A percentile compares a stretch with the other conserved stretches of the same genome.
Conservation (phyloP, 2,113 vertebrate genomes). For the Setophaga kirtlandii region DNA sequence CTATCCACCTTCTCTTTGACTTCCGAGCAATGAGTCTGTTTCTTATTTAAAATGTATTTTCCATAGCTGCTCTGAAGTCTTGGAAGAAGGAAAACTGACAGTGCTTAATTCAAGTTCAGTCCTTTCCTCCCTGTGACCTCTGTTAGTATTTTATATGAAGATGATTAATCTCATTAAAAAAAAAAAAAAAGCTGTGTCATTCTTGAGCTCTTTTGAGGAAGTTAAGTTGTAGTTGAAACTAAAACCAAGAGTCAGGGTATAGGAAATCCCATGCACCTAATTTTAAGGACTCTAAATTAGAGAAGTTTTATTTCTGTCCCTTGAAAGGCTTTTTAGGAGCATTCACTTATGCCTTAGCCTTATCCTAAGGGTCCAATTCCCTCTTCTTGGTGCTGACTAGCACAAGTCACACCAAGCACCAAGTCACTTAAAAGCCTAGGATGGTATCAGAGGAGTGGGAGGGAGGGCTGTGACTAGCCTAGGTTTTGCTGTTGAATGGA, state of each 20-base stretch:
- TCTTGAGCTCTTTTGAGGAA: neutral
- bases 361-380: neutral
- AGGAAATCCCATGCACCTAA: neutral
- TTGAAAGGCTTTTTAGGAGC: neutral
- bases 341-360: neutral
- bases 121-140: slow-evolving; percentile 18
- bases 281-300: slow-evolving; percentile 18
- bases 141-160: slow-evolving; percentile 16
- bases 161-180: neutral
- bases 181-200: neutral
- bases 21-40: neutral
- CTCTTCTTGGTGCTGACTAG: neutral
- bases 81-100: neutral
- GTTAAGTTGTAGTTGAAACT: neutral
- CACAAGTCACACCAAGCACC: neutral
- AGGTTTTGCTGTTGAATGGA: neutral
- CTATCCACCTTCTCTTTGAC: neutral
- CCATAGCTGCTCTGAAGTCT: neutral
- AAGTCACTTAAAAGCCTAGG: neutral
- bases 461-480: neutral
- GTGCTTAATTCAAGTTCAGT: neutral
- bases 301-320: slow-evolving; percentile 12
- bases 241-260: neutral
- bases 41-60: slow-evolving; percentile 47
- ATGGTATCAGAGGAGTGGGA: neutral